phyloP scores from a whole-genome alignment of 2,113 vertebrate genomes.

The Corythornis vintsioides region DNA sequence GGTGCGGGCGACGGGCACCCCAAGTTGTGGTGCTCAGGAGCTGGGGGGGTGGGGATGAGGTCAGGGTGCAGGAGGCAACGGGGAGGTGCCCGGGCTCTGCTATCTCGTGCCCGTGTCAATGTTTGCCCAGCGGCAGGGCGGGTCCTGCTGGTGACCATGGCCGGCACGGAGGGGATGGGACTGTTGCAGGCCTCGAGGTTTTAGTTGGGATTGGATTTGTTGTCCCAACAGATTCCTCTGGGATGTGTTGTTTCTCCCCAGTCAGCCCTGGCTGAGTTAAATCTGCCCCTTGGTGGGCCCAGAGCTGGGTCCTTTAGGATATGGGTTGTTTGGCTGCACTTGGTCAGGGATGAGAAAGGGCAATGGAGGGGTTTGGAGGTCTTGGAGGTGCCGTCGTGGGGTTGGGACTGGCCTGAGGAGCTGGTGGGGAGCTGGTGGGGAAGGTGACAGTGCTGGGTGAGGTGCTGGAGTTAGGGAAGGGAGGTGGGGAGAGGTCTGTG shows the following conservation, averaged over 20 bases:
- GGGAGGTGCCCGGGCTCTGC: background rate
- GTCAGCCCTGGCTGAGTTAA: background rate
- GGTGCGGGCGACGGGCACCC: background rate
- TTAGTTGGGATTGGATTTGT: accelerated
- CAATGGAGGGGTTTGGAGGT: background rate
- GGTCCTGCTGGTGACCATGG: background rate
- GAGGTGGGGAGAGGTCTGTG: background rate
- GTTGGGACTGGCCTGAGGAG: background rate
- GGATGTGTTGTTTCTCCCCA: background rate
- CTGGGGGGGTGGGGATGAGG: background rate
- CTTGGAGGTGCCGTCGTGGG: accelerated
- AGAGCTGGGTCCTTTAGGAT: accelerated
- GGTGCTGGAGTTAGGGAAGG: accelerated
- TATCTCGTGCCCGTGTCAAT: background rate
- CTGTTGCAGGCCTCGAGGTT: accelerated
- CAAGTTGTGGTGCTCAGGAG: background rate
- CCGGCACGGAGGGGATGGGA: background rate
- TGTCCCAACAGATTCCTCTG: background rate
- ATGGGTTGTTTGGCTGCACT: background rate
- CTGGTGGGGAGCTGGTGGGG: background rate
- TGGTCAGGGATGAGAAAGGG: background rate
- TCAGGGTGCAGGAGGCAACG: background rate
- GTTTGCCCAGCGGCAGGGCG: background rate
- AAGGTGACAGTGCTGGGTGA: background rate
- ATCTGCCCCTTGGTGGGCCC: background rate